Evolutionary conservation across 92 coral and sea anemone species (phyloP), one percentile per base, ranked within the genome.

Genomic region (Chrysogorgia sp.): DNA sequence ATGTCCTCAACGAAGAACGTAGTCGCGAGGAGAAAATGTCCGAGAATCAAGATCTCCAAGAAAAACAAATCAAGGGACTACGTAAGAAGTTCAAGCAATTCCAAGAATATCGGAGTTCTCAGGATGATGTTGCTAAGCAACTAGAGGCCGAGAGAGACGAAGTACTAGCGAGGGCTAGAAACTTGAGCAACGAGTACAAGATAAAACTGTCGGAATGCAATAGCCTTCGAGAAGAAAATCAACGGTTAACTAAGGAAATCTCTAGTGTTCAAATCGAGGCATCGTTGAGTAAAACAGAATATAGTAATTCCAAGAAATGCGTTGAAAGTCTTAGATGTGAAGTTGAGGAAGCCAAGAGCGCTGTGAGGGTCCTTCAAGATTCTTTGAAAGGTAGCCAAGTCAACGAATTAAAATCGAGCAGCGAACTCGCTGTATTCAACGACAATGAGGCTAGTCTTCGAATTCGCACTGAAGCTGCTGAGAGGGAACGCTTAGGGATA

Each of bases 1-100:
- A 40, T 26, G 79, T 50, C 33, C 64, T 72, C 3, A 50, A 58
- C 2, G 59, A 72, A 56, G 79, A 72, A 40, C 79, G 79, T 2
- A 21, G 50, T 0, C 47, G 58, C 20, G 37, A 50, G 48, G 79
- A 72, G n/a, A 58, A 72, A 45, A 72, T 30, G 35, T 48, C 50
- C 25, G 63, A 72, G 45, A 72, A 20, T 25, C 52, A 26, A 30
- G 15, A 24, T 26, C 21, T 28, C 34, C 35, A 72, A 7, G 79
- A 72, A 35, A 52, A 40, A 22, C 63, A 72, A 37, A 56, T 56
- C 15, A 72, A 72, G 37, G 79, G 55, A 32, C 26, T 72, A 29
- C 47, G 79, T 8, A 72, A 37, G 34, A 72, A 53, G 34, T 29
- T 20, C 25, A 52, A 72, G 12, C 31, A 53, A 53, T 72, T 10